Conservation (phyloP, 1,140 invertebrate genomes). For the Platyscapa corneri region DNA sequence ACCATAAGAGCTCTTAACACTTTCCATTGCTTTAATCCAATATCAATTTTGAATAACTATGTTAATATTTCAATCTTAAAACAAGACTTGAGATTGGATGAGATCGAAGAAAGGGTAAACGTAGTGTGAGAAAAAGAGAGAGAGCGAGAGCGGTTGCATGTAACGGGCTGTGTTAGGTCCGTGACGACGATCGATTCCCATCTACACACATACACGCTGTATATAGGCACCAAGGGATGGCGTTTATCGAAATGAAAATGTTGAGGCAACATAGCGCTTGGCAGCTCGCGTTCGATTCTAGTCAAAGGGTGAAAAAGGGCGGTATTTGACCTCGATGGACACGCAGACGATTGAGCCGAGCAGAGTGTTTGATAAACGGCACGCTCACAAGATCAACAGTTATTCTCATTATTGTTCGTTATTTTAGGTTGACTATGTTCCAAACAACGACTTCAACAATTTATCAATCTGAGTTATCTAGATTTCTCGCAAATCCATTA, state of each 20-base stretch:
- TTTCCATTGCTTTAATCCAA: background rate
- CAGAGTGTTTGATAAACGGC: conserved; percentile 31
- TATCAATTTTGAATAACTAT: background rate
- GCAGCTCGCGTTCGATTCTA: background rate
- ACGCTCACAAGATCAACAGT: conserved; percentile 39
- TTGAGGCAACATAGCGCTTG: conserved; percentile 4
- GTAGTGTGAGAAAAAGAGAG: background rate
- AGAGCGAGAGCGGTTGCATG: background rate
- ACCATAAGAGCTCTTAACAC: background rate
- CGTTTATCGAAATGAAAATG: conserved; percentile 47
- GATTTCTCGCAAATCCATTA: background rate
- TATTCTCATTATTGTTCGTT: conserved; percentile 44
- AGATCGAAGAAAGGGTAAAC: background rate
- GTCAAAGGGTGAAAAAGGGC: conserved; percentile 14
- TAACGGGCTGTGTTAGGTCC: conserved; percentile 4
- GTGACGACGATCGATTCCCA: conserved; percentile 21
- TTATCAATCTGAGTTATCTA: background rate
- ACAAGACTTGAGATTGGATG: background rate
- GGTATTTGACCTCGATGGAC: conserved; percentile 32
- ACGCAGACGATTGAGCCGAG: background rate
- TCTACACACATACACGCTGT: no score
- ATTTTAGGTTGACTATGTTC: conserved; percentile 1
- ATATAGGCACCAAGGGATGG: background rate
- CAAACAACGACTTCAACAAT: background rate
- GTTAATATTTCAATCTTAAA: background rate